Evolutionary conservation across 2,113 vertebrate species (phyloP), one percentile per base, ranked within the genome.

Genomic region (Tetrax tetrax): DNA sequence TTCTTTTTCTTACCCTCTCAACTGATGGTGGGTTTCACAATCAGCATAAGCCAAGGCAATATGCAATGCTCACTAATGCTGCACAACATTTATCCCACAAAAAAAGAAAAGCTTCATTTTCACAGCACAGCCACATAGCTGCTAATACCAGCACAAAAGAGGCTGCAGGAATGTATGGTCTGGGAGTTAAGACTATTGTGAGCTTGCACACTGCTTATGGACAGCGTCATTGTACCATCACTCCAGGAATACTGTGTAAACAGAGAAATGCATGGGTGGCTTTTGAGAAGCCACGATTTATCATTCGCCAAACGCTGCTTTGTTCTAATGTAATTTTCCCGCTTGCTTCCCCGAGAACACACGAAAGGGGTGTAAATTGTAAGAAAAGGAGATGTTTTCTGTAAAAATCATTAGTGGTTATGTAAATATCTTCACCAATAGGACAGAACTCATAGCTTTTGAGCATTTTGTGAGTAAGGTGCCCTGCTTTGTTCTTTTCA

Each of bases 101-200:
- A 66, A 57, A 59, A 31, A 37, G 6, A 69, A 80, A 93, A 90
- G 35, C 48, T 94, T 70, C 27, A 22, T 88, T 91, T 95, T 91
- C 71, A 57, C 66, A 92, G 29, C 24, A 57, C 41, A 69, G 68
- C 31, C 45, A 63, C 8, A 0, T 66, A 83, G 41, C 51, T 80
- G 70, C 48, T 92, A 90, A 86, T 89, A 71, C 79, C 50, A 69
- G 71, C 53, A 92, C 57, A 95, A 92, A 95, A 92, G 86, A 80
- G 45, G 37, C 17, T 7, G 75, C 50, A 65, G 70, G 66, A 92
- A 85, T 77, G 78, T 48, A 69, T 45, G 41, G 85, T 85, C 81
- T 79, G 56, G 43, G 43, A 71, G n/a, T 14, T 51, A 60, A 85
- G 65, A 68, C 66, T 56, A 66, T 64, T 93, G 86, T 94, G 82